Evolutionary conservation across 2,888 invertebrate genomes (phyloP), one percentile per base, ranked within the genome.

Genomic region (Cerastis rubricosa): DNA sequence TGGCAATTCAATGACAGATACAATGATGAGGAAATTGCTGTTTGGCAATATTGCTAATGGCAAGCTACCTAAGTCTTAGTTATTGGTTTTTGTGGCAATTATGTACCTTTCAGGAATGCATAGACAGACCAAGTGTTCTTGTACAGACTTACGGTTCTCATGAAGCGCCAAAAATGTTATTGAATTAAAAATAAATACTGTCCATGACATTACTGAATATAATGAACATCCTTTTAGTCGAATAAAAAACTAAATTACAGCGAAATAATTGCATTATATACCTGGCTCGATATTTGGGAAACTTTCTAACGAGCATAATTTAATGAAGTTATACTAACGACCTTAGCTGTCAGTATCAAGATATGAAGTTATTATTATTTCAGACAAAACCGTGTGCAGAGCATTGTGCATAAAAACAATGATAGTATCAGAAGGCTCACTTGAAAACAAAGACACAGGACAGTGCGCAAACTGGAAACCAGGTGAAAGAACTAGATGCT

Each of bases 351-450:
- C 77, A 75, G 49, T 66, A 63, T 67, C 19, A 65, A 65, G 65
- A 77, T 76, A 79, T 70, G 17, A 65, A 59, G 74, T 79, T 80
- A 78, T 81, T 84, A 76, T 74, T 79, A 80, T 86, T 73, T 71
- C n/a, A 65, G 73, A 77, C 77, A 72, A 76, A 85, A 72, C 73
- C 67, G 47, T 65, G 74, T 47, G 78, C 74, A 69, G 64, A 74
- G n/a, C 47, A 65, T 71, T 81, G 74, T 74, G 59, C 22, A 68
- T 71, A 14, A 67, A 14, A 43, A 1, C 17, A 12, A 9, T 45
- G 40, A 11, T 17, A 11, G 6, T 3, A 17, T 9, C 64, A 76
- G 81, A 76, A 83, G 85, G 49, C 59, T 49, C 8, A 73, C 35
- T 70, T 68, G 25, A 40, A 43, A 54, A n/a, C 8, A 43, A 7